Base-by-base conservation (phyloP, 2,113 vertebrate species). In the Conger conger region DNA sequence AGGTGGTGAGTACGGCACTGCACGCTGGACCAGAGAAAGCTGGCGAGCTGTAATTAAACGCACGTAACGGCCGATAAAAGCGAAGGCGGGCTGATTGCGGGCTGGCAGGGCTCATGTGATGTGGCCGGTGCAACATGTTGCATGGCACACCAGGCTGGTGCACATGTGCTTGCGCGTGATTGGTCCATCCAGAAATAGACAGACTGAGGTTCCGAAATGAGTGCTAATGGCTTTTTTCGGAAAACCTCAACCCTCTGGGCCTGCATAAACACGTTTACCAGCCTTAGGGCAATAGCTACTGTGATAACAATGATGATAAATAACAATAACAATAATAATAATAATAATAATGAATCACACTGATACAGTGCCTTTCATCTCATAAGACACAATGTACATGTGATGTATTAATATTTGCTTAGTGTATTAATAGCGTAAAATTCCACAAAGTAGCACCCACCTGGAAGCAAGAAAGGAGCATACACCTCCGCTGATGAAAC, bases 31-130 rank as follows among this genome's bases (percentile, higher is more conserved):
- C 73, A 91, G 89, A 90, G 86, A 87, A 86, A 91, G 86, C 37
- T 35, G n/a, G 60, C 36, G 50, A 57, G 83, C 86, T 88, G 93
- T 93, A 95, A 95, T 95, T 94, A 95, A 94, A 94, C 92, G 92
- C 92, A 94, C 90, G 89, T 90, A 91, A 84, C 83, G 20, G 89
- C 91, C 92, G 93, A 91, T 94, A 94, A 95, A 95, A 93, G 85
- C 91, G 95, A 95, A 96, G 94, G 94, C 94, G 94, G 93, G 93
- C 92, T 92, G 89, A 89, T 91, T 77, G 85, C 90, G 93, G 92
- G 90, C 93, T 93, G 93, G 93, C 94, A 94, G 91, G 91, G 87
- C 87, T 27, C 88, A 93, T 94, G 94, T 95, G 90, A 95, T 95
- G 94, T 95, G 95, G 94, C 91, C 88, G 87, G 85, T 90, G 87